phyloP scores from a whole-genome alignment of 2,113 vertebrate species.

The Apodemus sylvaticus region DNA sequence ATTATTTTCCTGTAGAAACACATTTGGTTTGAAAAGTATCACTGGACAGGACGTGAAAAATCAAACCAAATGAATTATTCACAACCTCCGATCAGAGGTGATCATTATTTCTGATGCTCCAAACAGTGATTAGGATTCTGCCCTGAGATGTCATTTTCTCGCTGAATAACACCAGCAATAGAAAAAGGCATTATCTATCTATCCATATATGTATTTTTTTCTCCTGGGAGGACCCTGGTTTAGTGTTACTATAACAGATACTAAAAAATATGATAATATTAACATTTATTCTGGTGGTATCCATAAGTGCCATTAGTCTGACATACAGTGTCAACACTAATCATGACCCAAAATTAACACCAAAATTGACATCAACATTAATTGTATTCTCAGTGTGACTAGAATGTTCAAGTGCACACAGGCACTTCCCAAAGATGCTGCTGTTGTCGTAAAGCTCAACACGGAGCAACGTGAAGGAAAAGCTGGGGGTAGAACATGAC shows the following conservation, averaged over 20 bases:
- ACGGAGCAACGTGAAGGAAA: slow-evolving; percentile 73
- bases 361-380: slow-evolving; percentile 87
- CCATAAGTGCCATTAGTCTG: slow-evolving; percentile 82
- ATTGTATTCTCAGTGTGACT: slow-evolving; percentile 84
- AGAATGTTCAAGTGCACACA: slow-evolving; percentile 71
- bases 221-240: slow-evolving; percentile 74
- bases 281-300: slow-evolving; percentile 79
- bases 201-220: slow-evolving; percentile 80
- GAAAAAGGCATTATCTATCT: slow-evolving; percentile 74
- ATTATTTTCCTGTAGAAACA: slow-evolving; percentile 90
- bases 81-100: slow-evolving; percentile 87
- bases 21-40: slow-evolving; percentile 90
- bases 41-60: slow-evolving; percentile 87
- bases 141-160: slow-evolving; percentile 86
- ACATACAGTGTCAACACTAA: slow-evolving; percentile 87
- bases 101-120: slow-evolving; percentile 90
- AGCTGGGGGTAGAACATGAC: background rate
- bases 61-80: slow-evolving; percentile 90
- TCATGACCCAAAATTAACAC: slow-evolving; percentile 89
- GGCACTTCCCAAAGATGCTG: slow-evolving; percentile 59
- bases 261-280: slow-evolving; percentile 74
- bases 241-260: slow-evolving; percentile 78
- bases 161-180: slow-evolving; percentile 79
- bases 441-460: slow-evolving; percentile 79
- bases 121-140: slow-evolving; percentile 88